phyloP scores from a whole-genome alignment of 92 coral and sea anemone genomes.

The Actinernus sp. region DNA sequence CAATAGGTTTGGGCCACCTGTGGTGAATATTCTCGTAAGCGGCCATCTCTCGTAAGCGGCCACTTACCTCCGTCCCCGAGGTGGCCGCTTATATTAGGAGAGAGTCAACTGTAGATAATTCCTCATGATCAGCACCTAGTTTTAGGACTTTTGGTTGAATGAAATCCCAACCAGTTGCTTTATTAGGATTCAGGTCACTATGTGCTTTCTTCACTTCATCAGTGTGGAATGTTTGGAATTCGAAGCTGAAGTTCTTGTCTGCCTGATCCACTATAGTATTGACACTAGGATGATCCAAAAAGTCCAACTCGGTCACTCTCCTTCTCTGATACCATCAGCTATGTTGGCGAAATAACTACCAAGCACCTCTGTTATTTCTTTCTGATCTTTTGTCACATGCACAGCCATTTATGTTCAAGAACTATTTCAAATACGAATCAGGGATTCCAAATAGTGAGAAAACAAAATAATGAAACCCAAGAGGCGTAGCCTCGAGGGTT shows the following conservation, averaged over 20 bases:
- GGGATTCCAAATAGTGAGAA: too few species aligned
- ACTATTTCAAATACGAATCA: too few species aligned
- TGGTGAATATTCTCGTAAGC: too few species aligned
- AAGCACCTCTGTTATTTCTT: not conserved
- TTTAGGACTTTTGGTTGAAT: slow-evolving; percentile 44
- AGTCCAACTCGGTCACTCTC: slow-evolving; percentile 1
- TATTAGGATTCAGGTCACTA: slow-evolving; percentile 23
- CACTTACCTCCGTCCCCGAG: too few species aligned
- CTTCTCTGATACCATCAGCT: not conserved
- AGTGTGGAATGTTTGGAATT: slow-evolving; percentile 5
- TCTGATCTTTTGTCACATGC: slow-evolving; percentile 4
- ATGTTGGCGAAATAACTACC: not conserved
- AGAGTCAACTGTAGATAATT: too few species aligned
- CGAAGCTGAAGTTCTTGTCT: slow-evolving; percentile 8
- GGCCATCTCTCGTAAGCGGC: too few species aligned
- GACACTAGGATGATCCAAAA: slow-evolving; percentile 43
- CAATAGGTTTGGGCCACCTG: too few species aligned
- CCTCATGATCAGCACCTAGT: slow-evolving; percentile 29
- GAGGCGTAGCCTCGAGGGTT: too few species aligned
- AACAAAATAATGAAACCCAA: too few species aligned
- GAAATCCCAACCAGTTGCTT: slow-evolving; percentile 44
- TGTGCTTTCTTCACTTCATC: slow-evolving; percentile 25
- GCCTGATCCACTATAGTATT: slow-evolving; percentile 7
- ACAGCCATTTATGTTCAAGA: too few species aligned
- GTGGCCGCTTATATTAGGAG: too few species aligned